Percentiles rank a stretch among this genome's conserved stretches.
These are phyloP conservation scores for Acanthosepion esculentum DNA, from an alignment of 2,888 invertebrate genomes.

Conservation along the genomic window DNA sequence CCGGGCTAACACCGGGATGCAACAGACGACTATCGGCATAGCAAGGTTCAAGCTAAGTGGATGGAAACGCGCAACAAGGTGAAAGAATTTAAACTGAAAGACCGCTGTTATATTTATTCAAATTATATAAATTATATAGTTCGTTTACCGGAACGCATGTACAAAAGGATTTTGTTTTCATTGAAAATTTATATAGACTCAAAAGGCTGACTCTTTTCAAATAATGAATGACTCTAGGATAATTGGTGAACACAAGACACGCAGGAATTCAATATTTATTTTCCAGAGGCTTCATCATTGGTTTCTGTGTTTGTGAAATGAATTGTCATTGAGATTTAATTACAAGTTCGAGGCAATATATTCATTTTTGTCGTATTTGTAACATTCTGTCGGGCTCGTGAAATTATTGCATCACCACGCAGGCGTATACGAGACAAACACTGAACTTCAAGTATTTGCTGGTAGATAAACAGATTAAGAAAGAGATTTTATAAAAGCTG, in stretches of 20 bases:
- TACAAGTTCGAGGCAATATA: not conserved
- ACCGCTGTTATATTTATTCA: not conserved
- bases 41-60: not conserved
- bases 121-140: not conserved
- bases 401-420: not conserved
- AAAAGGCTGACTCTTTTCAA: not conserved
- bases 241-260: not conserved
- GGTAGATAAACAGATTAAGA: no score
- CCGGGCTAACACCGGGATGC: slow-evolving; percentile 21
- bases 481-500: no score
- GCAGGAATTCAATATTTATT: not conserved
- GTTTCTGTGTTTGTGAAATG: not conserved
- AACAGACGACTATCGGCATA: not conserved
- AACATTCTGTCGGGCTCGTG: not conserved
- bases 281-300: not conserved
- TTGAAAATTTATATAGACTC: slow-evolving; percentile 2
- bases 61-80: not conserved
- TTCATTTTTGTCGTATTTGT: not conserved
- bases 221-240: not conserved
- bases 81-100: not conserved
- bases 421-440: not conserved
- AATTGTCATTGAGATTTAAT: not conserved
- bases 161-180: not conserved
- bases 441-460: no score
- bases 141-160: not conserved